These are phyloP conservation scores for Perizoma flavofasciatum DNA, from an alignment of 2,888 invertebrate genomes.

Conservation along the genomic window DNA sequence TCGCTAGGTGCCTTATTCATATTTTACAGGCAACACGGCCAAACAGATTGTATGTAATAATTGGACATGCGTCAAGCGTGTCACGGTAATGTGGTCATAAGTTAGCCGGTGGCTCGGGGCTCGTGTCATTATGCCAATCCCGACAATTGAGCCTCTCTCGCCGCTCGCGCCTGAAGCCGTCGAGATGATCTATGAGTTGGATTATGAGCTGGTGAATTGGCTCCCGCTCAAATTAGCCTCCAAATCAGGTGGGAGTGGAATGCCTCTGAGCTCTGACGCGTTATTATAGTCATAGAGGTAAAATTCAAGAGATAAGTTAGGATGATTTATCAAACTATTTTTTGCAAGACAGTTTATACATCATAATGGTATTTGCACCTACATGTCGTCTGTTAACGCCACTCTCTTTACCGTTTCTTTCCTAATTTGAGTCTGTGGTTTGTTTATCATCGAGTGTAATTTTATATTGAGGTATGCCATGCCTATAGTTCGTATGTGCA, in stretches of 20 bases:
- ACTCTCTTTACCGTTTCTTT: not conserved
- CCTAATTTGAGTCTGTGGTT: not conserved
- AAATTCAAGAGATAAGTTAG: not conserved
- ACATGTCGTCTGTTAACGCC: too few relatives aligned
- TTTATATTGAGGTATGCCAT: too few relatives aligned
- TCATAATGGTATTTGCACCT: not conserved
- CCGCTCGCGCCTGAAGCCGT: constrained; percentile 41
- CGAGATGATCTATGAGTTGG: constrained; percentile 69
- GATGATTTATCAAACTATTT: too few relatives aligned
- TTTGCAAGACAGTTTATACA: too few relatives aligned
- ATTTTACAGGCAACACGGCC: constrained; percentile 73
- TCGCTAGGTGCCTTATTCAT: constrained; percentile 67
- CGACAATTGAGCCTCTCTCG: constrained; percentile 65
- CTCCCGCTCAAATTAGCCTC: constrained; percentile 59
- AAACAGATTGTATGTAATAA: constrained; percentile 79
- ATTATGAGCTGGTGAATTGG: constrained; percentile 66
- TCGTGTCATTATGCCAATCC: constrained; percentile 78
- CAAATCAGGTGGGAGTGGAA: constrained; percentile 37
- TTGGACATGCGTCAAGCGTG: constrained; percentile 80
- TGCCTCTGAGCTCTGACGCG: constrained; percentile 17
- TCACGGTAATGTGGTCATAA: constrained; percentile 77
- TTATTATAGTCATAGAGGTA: constrained; percentile 6
- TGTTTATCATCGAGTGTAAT: not conserved
- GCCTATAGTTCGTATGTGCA: not conserved
- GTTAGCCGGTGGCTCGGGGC: constrained; percentile 69